Percentiles rank a stretch among this genome's conserved stretches.
These are phyloP conservation scores for Helogale parvula DNA, from an alignment of 2,113 vertebrate species.

Conservation along the genomic window DNA sequence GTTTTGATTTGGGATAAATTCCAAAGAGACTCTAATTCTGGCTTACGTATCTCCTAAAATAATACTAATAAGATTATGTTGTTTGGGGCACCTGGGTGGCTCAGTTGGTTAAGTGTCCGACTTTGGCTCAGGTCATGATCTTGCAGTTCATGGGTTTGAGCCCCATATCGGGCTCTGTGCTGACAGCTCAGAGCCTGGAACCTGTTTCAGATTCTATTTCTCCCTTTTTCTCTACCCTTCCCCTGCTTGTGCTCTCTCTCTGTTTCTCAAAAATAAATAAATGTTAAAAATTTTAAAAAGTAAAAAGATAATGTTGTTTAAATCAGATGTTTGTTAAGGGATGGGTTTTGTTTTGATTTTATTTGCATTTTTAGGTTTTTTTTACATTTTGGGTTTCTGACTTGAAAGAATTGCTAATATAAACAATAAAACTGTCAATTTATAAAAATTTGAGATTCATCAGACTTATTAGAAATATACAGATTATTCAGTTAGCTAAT, in stretches of 20 bases:
- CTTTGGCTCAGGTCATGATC: no score
- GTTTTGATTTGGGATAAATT: background rate
- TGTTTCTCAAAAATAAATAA: no score
- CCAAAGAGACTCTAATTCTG: background rate
- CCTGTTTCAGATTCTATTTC: no score
- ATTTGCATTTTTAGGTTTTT: background rate
- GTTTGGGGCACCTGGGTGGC: background rate
- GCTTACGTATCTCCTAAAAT: background rate
- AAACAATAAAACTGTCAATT: background rate
- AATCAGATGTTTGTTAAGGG: background rate
- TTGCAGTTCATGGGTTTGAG: no score
- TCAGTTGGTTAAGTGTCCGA: no score
- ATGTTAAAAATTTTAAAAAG: no score
- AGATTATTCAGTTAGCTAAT: background rate
- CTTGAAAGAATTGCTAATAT: slow-evolving; percentile 1
- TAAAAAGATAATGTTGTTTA: background rate
- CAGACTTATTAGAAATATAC: background rate
- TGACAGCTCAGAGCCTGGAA: no score
- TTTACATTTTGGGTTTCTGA: background rate
- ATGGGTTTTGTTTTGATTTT: background rate
- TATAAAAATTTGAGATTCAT: background rate
- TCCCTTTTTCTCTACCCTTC: no score
- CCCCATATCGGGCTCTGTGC: no score
- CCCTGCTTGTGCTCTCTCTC: no score
- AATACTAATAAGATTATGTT: background rate